Evolutionary conservation across 2,113 vertebrate genomes (phyloP), one percentile per base, ranked within the genome.

Genomic region (Panthera tigris): DNA sequence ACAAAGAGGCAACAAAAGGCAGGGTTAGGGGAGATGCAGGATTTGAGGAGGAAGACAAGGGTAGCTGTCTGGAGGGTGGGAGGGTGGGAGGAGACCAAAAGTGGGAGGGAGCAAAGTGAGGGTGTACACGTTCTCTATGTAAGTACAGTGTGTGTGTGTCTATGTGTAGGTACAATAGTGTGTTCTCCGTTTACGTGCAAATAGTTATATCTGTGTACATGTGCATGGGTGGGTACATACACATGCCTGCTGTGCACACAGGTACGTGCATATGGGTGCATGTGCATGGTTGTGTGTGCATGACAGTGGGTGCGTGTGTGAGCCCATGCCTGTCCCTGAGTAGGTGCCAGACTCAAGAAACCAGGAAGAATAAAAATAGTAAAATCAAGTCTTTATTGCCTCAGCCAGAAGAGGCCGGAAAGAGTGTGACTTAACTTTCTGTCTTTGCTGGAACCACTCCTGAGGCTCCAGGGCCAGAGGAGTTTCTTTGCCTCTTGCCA

Each of bases 261-360:
- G 39, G 33, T 27, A 33, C 3, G 3, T 29, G 21, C 16, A 29
- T n/a, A 14, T 48, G 14, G 33, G n/a, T 1, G 25, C 36, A 8
- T 48, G 27, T 61, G 33, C 4, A 5, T 41, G 11, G 19, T 13
- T 80, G 11, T 65, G 63, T 74, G 31, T 90, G 27, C 41, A 36
- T 82, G 81, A 78, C 21, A 52, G 36, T 25, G 21, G 85, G 8
- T 74, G 10, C 55, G 8, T 57, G 69, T 63, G 50, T 63, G 78
- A 92, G 69, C 69, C 31, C 48, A 14, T 69, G 55, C 11, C 57
- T 69, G 16, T 79, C 25, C 13, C 33, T n/a, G 16, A 94, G n/a
- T 7, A 94, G 18, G 39, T 81, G 80, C 66, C 52, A 96, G 39
- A 78, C 48, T 65, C 66, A 92, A 76, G 88, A 55, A 97, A 76